phyloP scores from a whole-genome alignment of 2,113 vertebrate genomes.

The Tachuris rubrigastra region DNA sequence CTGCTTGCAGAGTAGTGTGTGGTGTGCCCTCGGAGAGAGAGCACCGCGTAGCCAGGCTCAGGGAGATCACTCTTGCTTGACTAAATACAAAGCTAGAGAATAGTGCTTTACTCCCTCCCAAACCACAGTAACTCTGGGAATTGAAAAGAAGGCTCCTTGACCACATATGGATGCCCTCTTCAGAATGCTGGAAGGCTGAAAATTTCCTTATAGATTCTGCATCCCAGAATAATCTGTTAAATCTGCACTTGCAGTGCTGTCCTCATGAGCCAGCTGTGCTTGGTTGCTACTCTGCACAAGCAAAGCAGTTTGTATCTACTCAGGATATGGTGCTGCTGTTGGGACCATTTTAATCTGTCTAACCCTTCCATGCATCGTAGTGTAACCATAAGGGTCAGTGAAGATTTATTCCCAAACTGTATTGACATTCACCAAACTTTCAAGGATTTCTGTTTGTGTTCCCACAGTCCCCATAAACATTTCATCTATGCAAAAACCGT shows the following conservation, averaged over 20 bases:
- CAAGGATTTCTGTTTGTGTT: neutral
- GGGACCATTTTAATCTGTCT: neutral
- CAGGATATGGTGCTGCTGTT: neutral
- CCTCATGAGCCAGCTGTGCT: neutral
- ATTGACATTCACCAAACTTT: neutral
- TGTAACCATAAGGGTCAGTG: neutral
- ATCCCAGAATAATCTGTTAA: neutral
- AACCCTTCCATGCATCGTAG: neutral
- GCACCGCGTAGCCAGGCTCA: rapidly evolving
- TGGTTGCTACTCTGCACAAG: neutral
- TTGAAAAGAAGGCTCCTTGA: neutral
- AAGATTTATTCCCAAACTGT: neutral
- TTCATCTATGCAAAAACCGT: neutral
- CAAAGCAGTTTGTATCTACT: neutral
- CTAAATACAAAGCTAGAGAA: neutral
- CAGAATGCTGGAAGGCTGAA: neutral
- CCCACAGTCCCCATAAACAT: neutral
- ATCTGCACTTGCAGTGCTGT: neutral
- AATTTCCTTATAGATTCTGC: neutral
- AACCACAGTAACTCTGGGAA: neutral
- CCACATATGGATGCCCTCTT: neutral
- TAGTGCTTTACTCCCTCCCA: neutral
- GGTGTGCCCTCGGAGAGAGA: neutral
- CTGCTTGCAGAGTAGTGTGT: neutral
- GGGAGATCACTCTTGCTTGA: neutral